Percentiles rank a stretch among this genome's conserved stretches.
These are phyloP conservation scores for Sialis fuliginosa DNA, from an alignment of 2,888 invertebrate species.

Conservation along the genomic window DNA sequence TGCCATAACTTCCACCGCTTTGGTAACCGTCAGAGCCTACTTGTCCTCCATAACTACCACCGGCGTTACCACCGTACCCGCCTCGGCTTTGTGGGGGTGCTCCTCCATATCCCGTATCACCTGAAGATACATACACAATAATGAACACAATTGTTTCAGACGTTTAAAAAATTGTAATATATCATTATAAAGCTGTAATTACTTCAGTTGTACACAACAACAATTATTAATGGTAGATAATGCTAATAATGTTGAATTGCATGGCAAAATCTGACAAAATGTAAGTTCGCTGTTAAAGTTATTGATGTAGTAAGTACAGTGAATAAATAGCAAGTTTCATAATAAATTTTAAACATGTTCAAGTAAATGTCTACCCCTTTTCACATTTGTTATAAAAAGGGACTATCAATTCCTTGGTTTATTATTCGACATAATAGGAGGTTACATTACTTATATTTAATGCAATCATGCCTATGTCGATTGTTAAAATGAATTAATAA, in stretches of 20 bases:
- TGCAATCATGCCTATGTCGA: neutral
- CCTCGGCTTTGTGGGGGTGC: neutral
- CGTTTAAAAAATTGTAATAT: too few species aligned
- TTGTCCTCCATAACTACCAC: conserved; percentile 13
- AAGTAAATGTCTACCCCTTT: conserved; percentile 21
- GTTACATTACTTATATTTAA: conserved; percentile 7
- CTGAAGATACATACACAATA: neutral
- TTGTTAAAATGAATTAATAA: neutral
- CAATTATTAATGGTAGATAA: too few species aligned
- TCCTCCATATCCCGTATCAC: neutral
- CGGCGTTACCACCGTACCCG: conserved; percentile 2
- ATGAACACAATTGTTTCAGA: neutral
- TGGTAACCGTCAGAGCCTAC: conserved; percentile 12
- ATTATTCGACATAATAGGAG: conserved; percentile 23
- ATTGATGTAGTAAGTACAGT: too few species aligned
- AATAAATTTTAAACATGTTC: conserved; percentile 12
- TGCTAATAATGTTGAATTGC: too few species aligned
- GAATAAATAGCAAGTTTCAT: neutral
- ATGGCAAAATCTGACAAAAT: too few species aligned
- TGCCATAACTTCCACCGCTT: conserved; percentile 13
- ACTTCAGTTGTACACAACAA: too few species aligned
- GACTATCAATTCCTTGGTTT: conserved; percentile 22
- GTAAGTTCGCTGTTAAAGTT: too few species aligned
- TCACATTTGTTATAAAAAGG: conserved; percentile 17
- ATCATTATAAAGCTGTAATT: too few species aligned